Evolutionary conservation across 2,888 invertebrate species (phyloP).

Genomic region (Charanyca ferruginea): DNA sequence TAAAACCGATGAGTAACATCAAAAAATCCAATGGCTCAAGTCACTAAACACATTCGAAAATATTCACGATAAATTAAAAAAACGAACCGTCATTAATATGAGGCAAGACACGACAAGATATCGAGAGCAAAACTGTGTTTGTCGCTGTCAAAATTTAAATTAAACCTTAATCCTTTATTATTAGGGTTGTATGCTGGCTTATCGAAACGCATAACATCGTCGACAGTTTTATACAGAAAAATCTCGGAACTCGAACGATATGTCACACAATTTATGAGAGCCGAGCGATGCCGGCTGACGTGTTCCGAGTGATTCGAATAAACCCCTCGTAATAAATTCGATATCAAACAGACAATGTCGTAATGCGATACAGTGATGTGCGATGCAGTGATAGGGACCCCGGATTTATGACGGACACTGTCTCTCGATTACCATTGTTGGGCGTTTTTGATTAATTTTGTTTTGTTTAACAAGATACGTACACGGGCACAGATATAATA

Average conservation of each 20-base stretch:
- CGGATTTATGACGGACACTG: slow-evolving; percentile 83
- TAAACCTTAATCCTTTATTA: slow-evolving; percentile 67
- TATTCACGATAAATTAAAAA: slow-evolving; percentile 85
- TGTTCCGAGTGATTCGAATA: slow-evolving; percentile 83
- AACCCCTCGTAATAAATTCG: slow-evolving; percentile 84
- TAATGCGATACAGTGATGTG: slow-evolving; percentile 85
- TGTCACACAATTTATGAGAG: slow-evolving; percentile 88
- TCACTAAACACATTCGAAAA: slow-evolving; percentile 74
- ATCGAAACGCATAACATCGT: slow-evolving; percentile 59
- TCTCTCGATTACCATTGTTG: slow-evolving; percentile 72
- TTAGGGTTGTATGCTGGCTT: slow-evolving; percentile 68
- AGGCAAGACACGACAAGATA: slow-evolving; percentile 80
- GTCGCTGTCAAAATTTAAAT: slow-evolving; percentile 62
- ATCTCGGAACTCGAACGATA: slow-evolving; percentile 84
- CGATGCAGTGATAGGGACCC: slow-evolving; percentile 81
- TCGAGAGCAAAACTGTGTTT: slow-evolving; percentile 69
- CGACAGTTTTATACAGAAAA: slow-evolving; percentile 77
- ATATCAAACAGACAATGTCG: slow-evolving; percentile 88
- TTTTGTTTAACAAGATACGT: slow-evolving; percentile 71
- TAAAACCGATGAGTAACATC: slow-evolving; percentile 73
- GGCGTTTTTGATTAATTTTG: slow-evolving; percentile 74
- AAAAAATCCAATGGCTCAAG: slow-evolving; percentile 67
- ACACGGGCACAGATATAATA: slow-evolving; percentile 54
- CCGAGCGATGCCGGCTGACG: slow-evolving; percentile 81
- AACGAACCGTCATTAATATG: slow-evolving; percentile 85